Conservation (phyloP, 2,113 vertebrate genomes). For the Mus spicilegus region DNA sequence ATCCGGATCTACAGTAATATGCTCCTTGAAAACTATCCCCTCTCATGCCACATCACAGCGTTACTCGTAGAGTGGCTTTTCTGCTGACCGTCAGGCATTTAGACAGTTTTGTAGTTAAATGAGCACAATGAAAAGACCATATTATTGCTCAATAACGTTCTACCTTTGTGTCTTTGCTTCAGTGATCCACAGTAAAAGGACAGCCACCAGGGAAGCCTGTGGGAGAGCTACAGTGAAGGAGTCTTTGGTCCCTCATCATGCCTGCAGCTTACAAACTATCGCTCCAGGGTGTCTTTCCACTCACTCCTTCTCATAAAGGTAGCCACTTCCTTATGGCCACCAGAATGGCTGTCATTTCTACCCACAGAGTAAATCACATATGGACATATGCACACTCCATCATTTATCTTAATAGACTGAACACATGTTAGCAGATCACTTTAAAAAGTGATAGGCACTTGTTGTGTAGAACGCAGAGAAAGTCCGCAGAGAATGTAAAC, state of each 20-base stretch:
- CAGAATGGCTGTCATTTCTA: constrained; percentile 4
- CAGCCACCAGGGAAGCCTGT: background rate
- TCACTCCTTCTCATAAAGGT: background rate
- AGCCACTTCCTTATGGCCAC: background rate
- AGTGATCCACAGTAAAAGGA: background rate
- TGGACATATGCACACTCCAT: fast-evolving
- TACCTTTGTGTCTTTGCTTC: background rate
- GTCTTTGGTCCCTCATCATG: background rate
- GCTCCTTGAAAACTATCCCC: background rate
- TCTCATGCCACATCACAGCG: background rate
- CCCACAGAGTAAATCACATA: background rate
- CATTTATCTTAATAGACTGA: constrained; percentile 6
- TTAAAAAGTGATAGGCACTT: background rate
- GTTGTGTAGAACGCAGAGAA: background rate
- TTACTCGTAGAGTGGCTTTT: background rate
- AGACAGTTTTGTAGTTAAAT: background rate
- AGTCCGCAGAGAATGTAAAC: constrained; percentile 5
- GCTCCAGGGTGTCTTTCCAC: constrained; percentile 16
- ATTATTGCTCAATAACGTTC: background rate
- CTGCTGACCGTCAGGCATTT: background rate
- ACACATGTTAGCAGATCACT: background rate
- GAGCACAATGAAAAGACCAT: background rate
- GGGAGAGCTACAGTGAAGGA: background rate
- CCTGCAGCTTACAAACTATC: background rate
- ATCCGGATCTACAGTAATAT: fast-evolving